Conservation (phyloP, 2,888 invertebrate species). For the Lamproptera curius region DNA sequence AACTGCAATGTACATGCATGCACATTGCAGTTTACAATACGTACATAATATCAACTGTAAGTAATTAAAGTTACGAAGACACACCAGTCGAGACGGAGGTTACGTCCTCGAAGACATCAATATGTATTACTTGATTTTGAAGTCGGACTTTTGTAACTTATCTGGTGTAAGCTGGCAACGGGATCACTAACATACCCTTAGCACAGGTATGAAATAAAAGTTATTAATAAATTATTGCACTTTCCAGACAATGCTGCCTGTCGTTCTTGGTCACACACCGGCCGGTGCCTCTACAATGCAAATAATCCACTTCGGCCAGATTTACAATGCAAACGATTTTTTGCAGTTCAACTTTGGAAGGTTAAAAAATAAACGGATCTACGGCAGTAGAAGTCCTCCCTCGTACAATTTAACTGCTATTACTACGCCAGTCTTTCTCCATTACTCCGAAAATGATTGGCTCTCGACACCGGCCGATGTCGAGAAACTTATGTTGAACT, state of each 20-base stretch:
- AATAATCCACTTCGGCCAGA: conserved; percentile 71
- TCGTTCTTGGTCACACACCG: conserved; percentile 69
- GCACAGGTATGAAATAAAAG: too few relatives aligned
- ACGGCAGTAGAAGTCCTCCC: conserved; percentile 71
- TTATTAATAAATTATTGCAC: too few relatives aligned
- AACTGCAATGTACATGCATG: too few relatives aligned
- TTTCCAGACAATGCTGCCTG: conserved; percentile 71
- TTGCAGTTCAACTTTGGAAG: conserved; percentile 70
- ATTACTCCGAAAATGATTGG: conserved; percentile 74
- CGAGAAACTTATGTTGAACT: conserved; percentile 48
- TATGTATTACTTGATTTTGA: too few relatives aligned
- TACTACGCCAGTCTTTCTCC: conserved; percentile 65
- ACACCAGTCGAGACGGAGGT: too few relatives aligned
- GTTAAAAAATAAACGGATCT: conserved; percentile 54
- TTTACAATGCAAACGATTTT: conserved; percentile 65
- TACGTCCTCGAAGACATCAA: too few relatives aligned
- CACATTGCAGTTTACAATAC: too few relatives aligned
- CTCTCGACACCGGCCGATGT: conserved; percentile 68
- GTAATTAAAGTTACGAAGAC: too few relatives aligned
- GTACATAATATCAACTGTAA: too few relatives aligned
- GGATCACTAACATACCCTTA: too few relatives aligned
- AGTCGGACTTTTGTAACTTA: too few relatives aligned
- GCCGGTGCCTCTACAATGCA: conserved; percentile 71
- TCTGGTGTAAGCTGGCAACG: too few relatives aligned
- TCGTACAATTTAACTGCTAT: conserved; percentile 66